A percentile compares a stretch with the other conserved stretches of the same genome.
phyloP scores from a whole-genome alignment of 2,113 vertebrate species.

The Prietella phreatophila region DNA sequence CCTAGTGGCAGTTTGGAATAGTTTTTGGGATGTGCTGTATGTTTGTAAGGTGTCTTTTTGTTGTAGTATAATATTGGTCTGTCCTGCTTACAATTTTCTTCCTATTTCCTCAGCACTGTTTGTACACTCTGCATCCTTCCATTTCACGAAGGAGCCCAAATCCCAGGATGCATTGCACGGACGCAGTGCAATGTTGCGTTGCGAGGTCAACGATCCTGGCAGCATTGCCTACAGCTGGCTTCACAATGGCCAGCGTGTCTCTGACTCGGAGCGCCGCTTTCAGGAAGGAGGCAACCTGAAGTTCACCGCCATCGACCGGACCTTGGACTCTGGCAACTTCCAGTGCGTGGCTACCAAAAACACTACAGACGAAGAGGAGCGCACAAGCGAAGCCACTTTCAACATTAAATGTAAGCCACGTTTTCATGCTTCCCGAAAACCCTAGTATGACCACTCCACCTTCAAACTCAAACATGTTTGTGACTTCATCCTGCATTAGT shows the following conservation, averaged over 20 bases:
- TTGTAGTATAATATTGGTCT: not conserved
- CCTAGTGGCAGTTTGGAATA: not conserved
- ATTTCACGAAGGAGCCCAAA: slow-evolving; percentile 83
- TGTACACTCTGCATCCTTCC: slow-evolving; percentile 59
- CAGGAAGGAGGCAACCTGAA: slow-evolving; percentile 81
- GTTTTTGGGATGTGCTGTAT: not conserved
- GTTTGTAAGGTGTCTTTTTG: not conserved
- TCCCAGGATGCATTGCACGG: slow-evolving; percentile 85
- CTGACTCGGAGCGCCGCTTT: slow-evolving; percentile 78
- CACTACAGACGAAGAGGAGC: slow-evolving; percentile 70
- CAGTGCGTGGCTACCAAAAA: slow-evolving; percentile 76
- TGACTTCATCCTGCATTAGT: not conserved
- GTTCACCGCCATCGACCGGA: slow-evolving; percentile 75
- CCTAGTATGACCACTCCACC: not conserved
- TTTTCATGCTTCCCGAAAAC: not conserved
- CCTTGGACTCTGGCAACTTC: slow-evolving; percentile 77
- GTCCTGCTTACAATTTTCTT: not conserved
- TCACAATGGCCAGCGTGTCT: slow-evolving; percentile 68
- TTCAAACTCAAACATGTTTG: not conserved
- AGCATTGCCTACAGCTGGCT: slow-evolving; percentile 73
- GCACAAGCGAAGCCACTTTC: slow-evolving; percentile 75
- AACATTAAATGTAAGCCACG: slow-evolving; percentile 86
- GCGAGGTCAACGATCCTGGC: slow-evolving; percentile 70
- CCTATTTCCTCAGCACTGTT: slow-evolving; percentile 57
- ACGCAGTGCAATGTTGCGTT: slow-evolving; percentile 82